Evolutionary conservation across 2,888 invertebrate genomes (phyloP), one percentile per base, ranked within the genome.

Genomic region (Sepiola atlantica): DNA sequence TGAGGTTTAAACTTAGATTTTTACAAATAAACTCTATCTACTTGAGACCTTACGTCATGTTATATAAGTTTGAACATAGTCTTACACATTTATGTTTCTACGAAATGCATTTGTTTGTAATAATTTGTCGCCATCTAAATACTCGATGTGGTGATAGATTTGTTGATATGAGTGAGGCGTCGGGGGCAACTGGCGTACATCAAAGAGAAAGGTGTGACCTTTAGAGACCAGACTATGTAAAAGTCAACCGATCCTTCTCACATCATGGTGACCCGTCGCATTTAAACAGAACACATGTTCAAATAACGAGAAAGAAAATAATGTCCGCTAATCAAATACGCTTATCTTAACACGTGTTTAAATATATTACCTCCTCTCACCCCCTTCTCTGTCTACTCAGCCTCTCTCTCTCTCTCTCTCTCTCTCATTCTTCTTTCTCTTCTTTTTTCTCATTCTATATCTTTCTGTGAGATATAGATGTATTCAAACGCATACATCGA

Each of bases 201-300:
- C 61, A 61, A 61, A 28, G 24, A 28, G 28, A 61, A 61, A 77
- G n/a, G n/a, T 77, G 18, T 77, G 77, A n/a, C 77, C 77, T 77
- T 77, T 77, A 77, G 77, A 77, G n/a, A n/a, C 16, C 0, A 77
- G 77, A 77, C 20, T n/a, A n/a, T n/a, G 1, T 32, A 77, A 77
- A 77, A 77, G 77, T 77, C 77, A 77, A 77, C 77, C n/a, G 18
- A n/a, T n/a, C n/a, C 77, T 77, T 77, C n/a, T 77, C n/a, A n/a
- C n/a, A 61, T 28, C 28, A 32, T 77, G n/a, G 77, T 32, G 77
- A 77, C 77, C n/a, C n/a, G n/a, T 77, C 14, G n/a, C n/a, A 77
- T 77, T n/a, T 32, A 3, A 32, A 77, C 77, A 32, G 77, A 32
- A 77, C 14, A n/a, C n/a, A 16, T 2, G 14, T 32, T n/a, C 16